A percentile compares a stretch with the other conserved stretches of the same genome.
phyloP scores from a whole-genome alignment of 2,888 invertebrate genomes.

The Synergus gifuensis region DNA sequence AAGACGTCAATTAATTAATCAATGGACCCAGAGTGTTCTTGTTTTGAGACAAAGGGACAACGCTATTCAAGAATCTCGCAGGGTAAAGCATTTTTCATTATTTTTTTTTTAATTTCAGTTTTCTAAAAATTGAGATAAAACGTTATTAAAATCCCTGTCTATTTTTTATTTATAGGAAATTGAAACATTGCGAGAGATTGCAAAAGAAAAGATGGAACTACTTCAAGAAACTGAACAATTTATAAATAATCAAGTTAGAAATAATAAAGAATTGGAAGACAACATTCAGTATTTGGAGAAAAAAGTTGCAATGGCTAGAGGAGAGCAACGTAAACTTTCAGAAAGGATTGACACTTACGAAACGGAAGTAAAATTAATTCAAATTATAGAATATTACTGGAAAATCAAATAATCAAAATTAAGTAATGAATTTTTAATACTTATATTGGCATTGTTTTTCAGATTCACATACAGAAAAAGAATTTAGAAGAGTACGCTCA shows the following conservation, averaged over 20 bases:
- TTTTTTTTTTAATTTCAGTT: neutral
- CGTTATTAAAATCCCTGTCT: constrained; percentile 21
- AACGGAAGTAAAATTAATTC: constrained; percentile 75
- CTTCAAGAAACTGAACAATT: constrained; percentile 82
- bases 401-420: neutral
- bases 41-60: constrained; percentile 85
- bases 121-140: too few relatives aligned
- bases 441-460: neutral
- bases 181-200: constrained; percentile 77
- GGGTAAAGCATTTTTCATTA: constrained; percentile 69
- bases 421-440: neutral
- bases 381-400: constrained; percentile 1
- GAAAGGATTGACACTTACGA: constrained; percentile 74
- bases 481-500: constrained; percentile 57
- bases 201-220: constrained; percentile 79
- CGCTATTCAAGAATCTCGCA: constrained; percentile 80
- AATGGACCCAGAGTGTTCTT: constrained; percentile 86
- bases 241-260: constrained; percentile 80
- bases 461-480: constrained; percentile 60
- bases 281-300: constrained; percentile 76
- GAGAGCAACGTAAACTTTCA: constrained; percentile 70
- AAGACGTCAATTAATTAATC: constrained; percentile 83
- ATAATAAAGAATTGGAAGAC: constrained; percentile 79
- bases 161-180: constrained; percentile 78
- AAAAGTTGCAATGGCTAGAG: constrained; percentile 73